Evolutionary conservation across 2,113 vertebrate genomes (phyloP).

Genomic region (Myxocyprinus asiaticus): DNA sequence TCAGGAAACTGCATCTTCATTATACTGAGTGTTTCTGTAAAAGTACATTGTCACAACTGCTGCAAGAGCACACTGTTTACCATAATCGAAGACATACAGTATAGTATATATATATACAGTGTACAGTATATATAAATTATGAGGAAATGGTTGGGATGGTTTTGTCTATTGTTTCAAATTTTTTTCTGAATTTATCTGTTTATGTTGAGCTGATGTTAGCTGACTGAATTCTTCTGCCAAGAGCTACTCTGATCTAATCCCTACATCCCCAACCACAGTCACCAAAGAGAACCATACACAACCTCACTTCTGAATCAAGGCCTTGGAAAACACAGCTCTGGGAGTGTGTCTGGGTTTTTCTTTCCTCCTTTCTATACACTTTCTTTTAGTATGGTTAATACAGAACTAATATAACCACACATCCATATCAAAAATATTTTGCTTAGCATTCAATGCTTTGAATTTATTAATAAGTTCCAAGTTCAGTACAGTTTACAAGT

Average conservation of each 20-base stretch:
- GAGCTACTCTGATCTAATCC: conserved; percentile 22
- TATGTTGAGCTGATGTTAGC: not conserved
- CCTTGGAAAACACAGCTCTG: conserved; percentile 31
- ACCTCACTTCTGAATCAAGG: conserved; percentile 8
- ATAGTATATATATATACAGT: no score
- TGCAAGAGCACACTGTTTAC: no score
- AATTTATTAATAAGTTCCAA: conserved; percentile 20
- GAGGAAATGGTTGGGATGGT: not conserved
- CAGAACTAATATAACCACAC: not conserved
- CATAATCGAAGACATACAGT: no score
- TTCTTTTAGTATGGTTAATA: not conserved
- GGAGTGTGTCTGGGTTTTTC: not conserved
- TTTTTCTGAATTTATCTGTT: not conserved
- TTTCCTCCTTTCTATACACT: conserved; percentile 14
- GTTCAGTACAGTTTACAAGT: conserved; percentile 2
- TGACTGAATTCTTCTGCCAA: not conserved
- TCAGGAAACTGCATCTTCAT: no score
- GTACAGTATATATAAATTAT: no score
- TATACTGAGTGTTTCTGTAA: no score
- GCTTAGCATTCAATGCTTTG: not conserved
- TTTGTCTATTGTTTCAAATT: not conserved
- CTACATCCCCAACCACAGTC: conserved; percentile 11
- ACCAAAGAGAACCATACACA: not conserved
- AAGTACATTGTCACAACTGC: no score
- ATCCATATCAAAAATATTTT: not conserved